A percentile compares a stretch with the other conserved stretches of the same genome.
phyloP scores from a whole-genome alignment of 2,797 vertebrate species.

The Todus mexicanus region DNA sequence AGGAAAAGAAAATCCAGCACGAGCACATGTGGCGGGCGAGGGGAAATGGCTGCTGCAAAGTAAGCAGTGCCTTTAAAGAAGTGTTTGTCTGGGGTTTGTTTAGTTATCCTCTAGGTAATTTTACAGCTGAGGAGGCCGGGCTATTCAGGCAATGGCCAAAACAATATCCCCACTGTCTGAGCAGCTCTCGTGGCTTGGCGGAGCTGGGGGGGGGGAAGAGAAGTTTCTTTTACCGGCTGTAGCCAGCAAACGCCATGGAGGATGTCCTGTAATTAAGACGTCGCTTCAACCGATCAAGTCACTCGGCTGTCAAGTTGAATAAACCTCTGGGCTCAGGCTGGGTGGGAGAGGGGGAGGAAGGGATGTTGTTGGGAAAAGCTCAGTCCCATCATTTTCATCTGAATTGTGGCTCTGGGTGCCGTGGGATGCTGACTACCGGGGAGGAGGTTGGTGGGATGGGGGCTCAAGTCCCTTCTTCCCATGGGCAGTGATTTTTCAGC shows the following conservation, averaged over 20 bases:
- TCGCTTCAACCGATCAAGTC: not conserved
- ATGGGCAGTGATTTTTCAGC: not conserved
- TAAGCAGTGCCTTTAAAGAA: constrained; percentile 63
- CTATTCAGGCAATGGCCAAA: constrained; percentile 43
- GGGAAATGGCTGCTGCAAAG: constrained; percentile 56
- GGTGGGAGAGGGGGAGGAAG: not conserved
- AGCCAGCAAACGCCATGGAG: not conserved
- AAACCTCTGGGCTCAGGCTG: not conserved
- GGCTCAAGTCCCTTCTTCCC: rapidly evolving
- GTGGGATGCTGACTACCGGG: not conserved
- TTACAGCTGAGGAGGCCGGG: constrained; percentile 55
- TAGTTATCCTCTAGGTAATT: constrained; percentile 72
- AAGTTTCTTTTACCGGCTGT: not conserved
- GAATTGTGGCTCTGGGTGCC: rapidly evolving
- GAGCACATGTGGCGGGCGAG: constrained; percentile 20
- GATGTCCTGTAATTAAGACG: constrained; percentile 61
- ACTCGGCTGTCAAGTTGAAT: constrained; percentile 53
- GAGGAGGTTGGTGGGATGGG: not conserved
- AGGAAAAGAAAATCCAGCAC: not conserved
- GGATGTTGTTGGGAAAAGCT: not conserved
- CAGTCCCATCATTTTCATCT: not conserved
- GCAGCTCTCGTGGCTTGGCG: not conserved
- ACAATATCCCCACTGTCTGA: constrained; percentile 70
- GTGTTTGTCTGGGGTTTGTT: constrained; percentile 68
- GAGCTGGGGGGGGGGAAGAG: constrained; percentile 1